Evolutionary conservation across 2,797 vertebrate genomes (phyloP), one percentile per base, ranked within the genome.

Genomic region (Columba guinea): DNA sequence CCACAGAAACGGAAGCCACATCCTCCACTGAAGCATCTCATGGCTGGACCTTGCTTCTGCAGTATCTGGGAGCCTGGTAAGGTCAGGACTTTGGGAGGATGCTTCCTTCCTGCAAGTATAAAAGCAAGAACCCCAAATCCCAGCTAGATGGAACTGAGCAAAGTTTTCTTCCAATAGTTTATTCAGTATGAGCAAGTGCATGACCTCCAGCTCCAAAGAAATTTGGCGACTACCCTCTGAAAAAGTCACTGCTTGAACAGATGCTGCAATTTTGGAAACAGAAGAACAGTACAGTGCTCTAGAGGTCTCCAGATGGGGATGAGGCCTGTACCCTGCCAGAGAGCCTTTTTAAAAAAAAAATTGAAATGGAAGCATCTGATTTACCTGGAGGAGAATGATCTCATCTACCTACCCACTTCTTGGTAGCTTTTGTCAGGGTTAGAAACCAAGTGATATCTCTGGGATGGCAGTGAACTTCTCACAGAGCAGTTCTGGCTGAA

Each of bases 401-500:
- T 87, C 82, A 93, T 71, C 56, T 80, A 77, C 71, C 83, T 53
- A 82, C 52, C 30, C 17, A 1, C 49, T 91, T 69, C 79, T 87
- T 34, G 48, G 37, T 23, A 51, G 32, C 21, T 78, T 94, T 51
- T 2, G 2, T 58, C 79, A 80, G 2, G 26, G 44, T 75, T 70
- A 87, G 60, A 87, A 91, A 63, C 11, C 51, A 79, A 68, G 64
- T 13, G 23, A 28, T 64, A 75, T 58, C 76, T 74, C 84, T 73
- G 44, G 49, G 92, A 91, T 51, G 20, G 64, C 46, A 91, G 39
- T 30, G 37, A 93, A 87, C 51, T 84, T 87, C 75, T 87, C 81
- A 80, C 14, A 13, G 84, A 73, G 69, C 21, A 87, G 28, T 64
- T 80, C 68, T 85, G 65, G 60, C 46, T 94, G 94, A 94, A 96